A percentile compares a stretch with the other conserved stretches of the same genome.
These are phyloP conservation scores for Latrodectus geometricus DNA, from an alignment of 1,140 invertebrate species.

Conservation along the genomic window DNA sequence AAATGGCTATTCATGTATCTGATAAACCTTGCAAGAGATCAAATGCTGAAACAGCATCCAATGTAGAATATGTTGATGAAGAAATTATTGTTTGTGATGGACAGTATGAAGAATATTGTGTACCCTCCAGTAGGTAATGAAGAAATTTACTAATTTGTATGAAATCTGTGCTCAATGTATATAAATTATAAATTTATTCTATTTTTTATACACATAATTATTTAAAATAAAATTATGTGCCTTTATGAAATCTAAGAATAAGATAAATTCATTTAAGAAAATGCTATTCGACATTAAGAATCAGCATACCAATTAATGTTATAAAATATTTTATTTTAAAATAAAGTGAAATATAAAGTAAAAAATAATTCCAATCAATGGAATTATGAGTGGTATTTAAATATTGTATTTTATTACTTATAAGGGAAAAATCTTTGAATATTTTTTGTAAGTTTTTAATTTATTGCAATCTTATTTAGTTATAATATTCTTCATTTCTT, in stretches of 20 bases:
- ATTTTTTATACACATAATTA: not conserved
- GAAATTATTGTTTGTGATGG: constrained; percentile 17
- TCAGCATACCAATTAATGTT: too few relatives aligned
- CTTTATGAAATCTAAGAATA: not conserved
- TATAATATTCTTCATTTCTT: too few relatives aligned
- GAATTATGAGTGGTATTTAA: too few relatives aligned
- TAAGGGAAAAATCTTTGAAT: too few relatives aligned
- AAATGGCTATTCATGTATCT: constrained; percentile 45
- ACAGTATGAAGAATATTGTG: constrained; percentile 26
- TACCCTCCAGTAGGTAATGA: constrained; percentile 22
- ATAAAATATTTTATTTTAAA: too few relatives aligned
- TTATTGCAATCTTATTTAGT: too few relatives aligned
- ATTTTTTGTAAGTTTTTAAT: too few relatives aligned
- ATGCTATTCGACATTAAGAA: not conserved
- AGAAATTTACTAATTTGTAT: not conserved
- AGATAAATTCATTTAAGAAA: not conserved
- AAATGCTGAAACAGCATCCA: not conserved
- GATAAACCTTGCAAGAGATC: constrained; percentile 4
- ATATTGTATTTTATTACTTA: too few relatives aligned
- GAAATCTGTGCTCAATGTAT: not conserved
- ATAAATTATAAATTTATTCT: not conserved
- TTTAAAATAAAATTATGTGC: not conserved
- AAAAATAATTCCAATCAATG: too few relatives aligned
- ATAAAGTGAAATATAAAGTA: too few relatives aligned
- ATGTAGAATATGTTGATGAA: constrained; percentile 13